These are phyloP conservation scores for Motacilla tschutschensis DNA, from an alignment of 2,113 vertebrate species.

Conservation along the genomic window DNA sequence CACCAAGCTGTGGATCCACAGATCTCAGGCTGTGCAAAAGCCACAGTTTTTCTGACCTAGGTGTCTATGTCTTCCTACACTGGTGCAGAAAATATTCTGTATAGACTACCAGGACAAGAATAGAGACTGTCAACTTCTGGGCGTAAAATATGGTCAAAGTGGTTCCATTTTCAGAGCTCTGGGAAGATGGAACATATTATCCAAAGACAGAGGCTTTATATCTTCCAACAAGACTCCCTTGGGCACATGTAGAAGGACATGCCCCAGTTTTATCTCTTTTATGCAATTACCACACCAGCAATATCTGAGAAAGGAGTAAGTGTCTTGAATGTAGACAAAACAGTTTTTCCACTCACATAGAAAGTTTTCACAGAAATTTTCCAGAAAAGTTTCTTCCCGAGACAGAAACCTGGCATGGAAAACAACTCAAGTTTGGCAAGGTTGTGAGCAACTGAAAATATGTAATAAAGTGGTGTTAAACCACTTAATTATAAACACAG, in stretches of 20 bases:
- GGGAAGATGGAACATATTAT: background rate
- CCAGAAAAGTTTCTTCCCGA: background rate
- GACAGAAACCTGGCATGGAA: conserved; percentile 22
- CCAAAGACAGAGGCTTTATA: background rate
- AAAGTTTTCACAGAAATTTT: background rate
- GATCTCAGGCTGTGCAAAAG: background rate
- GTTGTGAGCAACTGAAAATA: background rate
- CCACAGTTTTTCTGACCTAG: background rate
- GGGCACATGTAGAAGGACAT: background rate
- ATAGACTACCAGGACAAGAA: background rate
- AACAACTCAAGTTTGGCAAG: conserved; percentile 12
- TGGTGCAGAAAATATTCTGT: background rate
- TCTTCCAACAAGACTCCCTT: background rate
- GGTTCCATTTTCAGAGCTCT: background rate
- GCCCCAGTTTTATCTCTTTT: background rate
- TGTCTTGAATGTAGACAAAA: background rate
- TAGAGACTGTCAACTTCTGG: background rate
- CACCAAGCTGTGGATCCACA: background rate
- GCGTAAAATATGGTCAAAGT: rapidly evolving
- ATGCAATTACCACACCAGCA: background rate
- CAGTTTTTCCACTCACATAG: background rate
- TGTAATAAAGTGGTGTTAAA: conserved; percentile 14
- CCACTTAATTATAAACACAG: conserved; percentile 36
- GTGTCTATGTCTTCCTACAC: background rate
- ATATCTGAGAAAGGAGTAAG: background rate